Evolutionary conservation across 2,888 invertebrate genomes (phyloP).

Genomic region (Cordilura impudica): DNA sequence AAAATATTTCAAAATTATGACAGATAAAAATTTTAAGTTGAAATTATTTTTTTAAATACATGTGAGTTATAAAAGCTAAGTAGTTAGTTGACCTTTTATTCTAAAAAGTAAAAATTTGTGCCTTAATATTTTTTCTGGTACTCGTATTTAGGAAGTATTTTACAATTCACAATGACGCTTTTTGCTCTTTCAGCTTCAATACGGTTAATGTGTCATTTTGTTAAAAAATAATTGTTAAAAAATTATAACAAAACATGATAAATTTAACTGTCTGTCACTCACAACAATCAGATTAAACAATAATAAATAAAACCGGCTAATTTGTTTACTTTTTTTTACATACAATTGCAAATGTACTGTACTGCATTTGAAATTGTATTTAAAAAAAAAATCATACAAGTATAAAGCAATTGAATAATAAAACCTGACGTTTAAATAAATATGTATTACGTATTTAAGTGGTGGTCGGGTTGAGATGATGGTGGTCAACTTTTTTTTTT

Average conservation of each 20-base stretch:
- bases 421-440: constrained; percentile 20
- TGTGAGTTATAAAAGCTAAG: too few species aligned
- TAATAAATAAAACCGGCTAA: constrained; percentile 27
- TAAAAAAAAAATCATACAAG: constrained; percentile 5
- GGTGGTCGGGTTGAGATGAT: constrained; percentile 1
- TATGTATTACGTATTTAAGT: constrained; percentile 10
- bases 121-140: not conserved
- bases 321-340: not conserved
- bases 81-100: too few species aligned
- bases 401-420: constrained; percentile 9
- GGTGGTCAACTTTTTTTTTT: constrained; percentile 7
- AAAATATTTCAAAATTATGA: not conserved
- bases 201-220: too few species aligned
- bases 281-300: not conserved
- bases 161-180: too few species aligned
- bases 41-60: not conserved
- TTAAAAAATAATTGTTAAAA: too few species aligned
- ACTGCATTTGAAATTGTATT: constrained; percentile 10
- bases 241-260: too few species aligned
- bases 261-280: not conserved
- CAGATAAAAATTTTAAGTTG: not conserved
- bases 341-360: constrained; percentile 23
- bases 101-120: too few species aligned
- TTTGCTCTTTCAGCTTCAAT: too few species aligned
- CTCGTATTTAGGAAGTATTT: not conserved